Evolutionary conservation across 2,797 vertebrate species (phyloP), one percentile per base, ranked within the genome.

Genomic region (Chaetodon trifasciatus): DNA sequence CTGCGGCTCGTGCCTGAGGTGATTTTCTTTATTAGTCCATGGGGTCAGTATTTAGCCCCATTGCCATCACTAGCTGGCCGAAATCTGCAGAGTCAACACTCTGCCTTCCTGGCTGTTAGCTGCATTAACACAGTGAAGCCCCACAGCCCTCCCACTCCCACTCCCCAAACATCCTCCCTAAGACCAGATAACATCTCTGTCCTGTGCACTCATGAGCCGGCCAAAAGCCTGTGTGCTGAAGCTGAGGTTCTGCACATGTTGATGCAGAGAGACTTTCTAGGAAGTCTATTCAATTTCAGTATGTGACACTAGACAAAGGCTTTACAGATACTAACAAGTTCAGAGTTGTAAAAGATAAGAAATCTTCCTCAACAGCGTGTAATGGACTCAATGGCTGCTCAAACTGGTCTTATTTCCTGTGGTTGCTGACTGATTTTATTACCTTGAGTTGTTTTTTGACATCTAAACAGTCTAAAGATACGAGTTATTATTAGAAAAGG

Each of bases 31-130:
- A 93, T 93, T 91, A 91, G 88, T 90, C 89, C 83, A 74, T 85
- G 86, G 92, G 90, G 93, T 94, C 89, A 89, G 88, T 94, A 89
- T 94, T 95, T 93, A 93, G 91, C 85, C 90, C 90, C 76, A 9
- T 86, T 86, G 93, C 86, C 91, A 88, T 87, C 91, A 75, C 91
- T 93, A 93, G 93, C 88, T 76, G 83, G 83, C 84, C 87, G 81
- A 94, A 93, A 93, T 93, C 95, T 93, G 90, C 94, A 94, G 92
- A 96, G 95, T 97, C 94, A 96, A 96, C 95, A 96, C 92, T 94
- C 91, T 95, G 95, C 93, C 94, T 96, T 98, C 96, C 97, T 96
- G 95, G 91, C 95, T 90, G 91, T 94, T 96, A 96, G 96, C 95
- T 94, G 95, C 92, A 95, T 53, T 95, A 95, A 95, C 95, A 92